These are phyloP conservation scores for Tachystola acroxantha DNA, from an alignment of 2,888 invertebrate species.

Conservation along the genomic window DNA sequence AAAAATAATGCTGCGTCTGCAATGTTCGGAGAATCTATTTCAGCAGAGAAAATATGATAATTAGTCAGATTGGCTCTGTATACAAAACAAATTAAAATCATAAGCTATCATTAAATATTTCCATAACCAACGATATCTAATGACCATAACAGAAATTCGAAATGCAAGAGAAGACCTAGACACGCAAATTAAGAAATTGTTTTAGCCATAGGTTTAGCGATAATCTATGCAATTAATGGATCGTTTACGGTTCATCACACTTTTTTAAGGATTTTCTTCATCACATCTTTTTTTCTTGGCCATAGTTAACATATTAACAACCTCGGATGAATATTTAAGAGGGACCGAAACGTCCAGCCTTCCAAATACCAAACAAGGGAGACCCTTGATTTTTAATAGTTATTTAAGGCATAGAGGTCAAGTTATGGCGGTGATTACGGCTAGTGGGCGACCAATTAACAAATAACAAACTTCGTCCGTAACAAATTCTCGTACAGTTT, in stretches of 20 bases:
- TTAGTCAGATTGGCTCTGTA: too few relatives aligned
- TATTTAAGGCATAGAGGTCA: conserved; percentile 16
- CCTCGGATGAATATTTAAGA: conserved; percentile 57
- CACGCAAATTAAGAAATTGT: conserved; percentile 14
- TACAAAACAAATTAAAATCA: too few relatives aligned
- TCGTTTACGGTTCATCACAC: conserved; percentile 62
- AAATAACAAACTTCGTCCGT: conserved; percentile 68
- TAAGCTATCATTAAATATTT: too few relatives aligned
- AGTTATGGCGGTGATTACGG: conserved; percentile 28
- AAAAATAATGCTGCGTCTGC: too few relatives aligned
- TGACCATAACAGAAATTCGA: too few relatives aligned
- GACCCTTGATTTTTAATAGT: conserved; percentile 11
- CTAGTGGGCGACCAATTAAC: conserved; percentile 66
- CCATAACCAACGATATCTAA: too few relatives aligned
- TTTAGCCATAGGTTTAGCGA: conserved; percentile 23
- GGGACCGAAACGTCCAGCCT: conserved; percentile 50
- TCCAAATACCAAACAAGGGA: conserved; percentile 17
- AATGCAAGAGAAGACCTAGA: background rate
- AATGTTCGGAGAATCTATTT: too few relatives aligned
- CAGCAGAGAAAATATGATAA: too few relatives aligned
- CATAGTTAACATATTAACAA: conserved; percentile 64
- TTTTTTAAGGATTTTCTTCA: conserved; percentile 46
- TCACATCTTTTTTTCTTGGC: too few relatives aligned
- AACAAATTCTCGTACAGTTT: conserved; percentile 74
- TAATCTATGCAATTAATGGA: conserved; percentile 42